Evolutionary conservation across 2,888 invertebrate genomes (phyloP), one percentile per base, ranked within the genome.

Genomic region (Allacma fusca): DNA sequence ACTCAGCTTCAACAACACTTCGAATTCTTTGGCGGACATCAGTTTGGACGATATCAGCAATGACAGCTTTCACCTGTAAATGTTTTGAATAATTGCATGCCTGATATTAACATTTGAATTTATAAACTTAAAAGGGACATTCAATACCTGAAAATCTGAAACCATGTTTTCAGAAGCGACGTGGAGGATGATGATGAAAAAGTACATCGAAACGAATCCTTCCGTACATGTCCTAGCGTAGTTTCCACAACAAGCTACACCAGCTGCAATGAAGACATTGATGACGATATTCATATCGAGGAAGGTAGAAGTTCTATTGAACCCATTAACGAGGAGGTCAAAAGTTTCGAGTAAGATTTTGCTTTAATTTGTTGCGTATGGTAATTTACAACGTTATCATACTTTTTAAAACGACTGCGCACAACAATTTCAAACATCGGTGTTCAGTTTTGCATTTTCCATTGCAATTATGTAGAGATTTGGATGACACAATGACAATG

Each of bases 401-500:
- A n/a, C n/a, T n/a, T n/a, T n/a, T n/a, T n/a, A n/a, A n/a, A n/a
- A n/a, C n/a, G n/a, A n/a, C n/a, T n/a, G n/a, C n/a, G n/a, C n/a
- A n/a, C n/a, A n/a, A n/a, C n/a, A n/a, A n/a, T n/a, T n/a, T n/a
- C n/a, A n/a, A n/a, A n/a, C n/a, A n/a, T n/a, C n/a, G n/a, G n/a
- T n/a, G n/a, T n/a, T 34, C 34, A 34, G 34, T 34, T 34, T n/a
- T n/a, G n/a, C n/a, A n/a, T n/a, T n/a, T n/a, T n/a, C n/a, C n/a
- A n/a, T n/a, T n/a, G n/a, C n/a, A n/a, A n/a, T n/a, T n/a, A n/a
- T n/a, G n/a, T 65, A 78, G 75, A 69, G 80, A 80, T 21, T 59
- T 81, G 43, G 80, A 83, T 65, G 81, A 81, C 40, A 83, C 83
- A 4, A 81, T 83, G 24, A 78, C 80, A 12, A 13, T 64, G 7